Base-by-base conservation (phyloP, 2,888 invertebrate genomes). In the Idaea straminata region DNA sequence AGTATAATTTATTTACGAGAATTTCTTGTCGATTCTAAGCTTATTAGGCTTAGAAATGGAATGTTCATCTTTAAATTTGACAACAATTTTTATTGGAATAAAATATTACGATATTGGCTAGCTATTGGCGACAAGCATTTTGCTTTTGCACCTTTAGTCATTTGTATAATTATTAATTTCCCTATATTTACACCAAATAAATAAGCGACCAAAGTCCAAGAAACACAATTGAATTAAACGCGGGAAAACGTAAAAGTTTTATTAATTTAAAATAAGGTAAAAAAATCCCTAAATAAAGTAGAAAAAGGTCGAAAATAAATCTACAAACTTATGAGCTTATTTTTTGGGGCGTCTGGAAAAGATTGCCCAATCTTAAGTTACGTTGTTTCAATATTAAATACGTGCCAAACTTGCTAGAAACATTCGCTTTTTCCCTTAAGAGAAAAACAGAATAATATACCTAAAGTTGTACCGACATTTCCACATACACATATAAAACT, bases 301-400 rank as follows among this genome's bases (percentile, higher is more conserved):
- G 47, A 10, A 47, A 10, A 47, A 47, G 10, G 47, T 47, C 47
- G 6, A 47, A 47, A 47, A 47, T 47, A 47, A 47, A 47, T 47
- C 47, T 5, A 47, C 47, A 47, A 47, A 47, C 10, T 47, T 47
- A 47, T 47, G 47, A 47, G 47, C 47, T 47, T 47, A 47, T 47
- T 47, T 47, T 47, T 47, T 47, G 47, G 47, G 47, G 10, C 47
- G 10, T 47, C 47, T 47, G 47, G 13, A 47, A 47, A 47, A 47
- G 47, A 47, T 47, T 47, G 13, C 47, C 47, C 47, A 47, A 47
- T 47, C 47, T 47, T 47, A 47, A 47, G 47, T 47, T 47, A 47
- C 47, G 47, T 47, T 47, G 47, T 47, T 47, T 47, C 47, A 47
- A 47, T 47, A 47, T 47, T 47, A 47, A 47, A 47, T 47, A 47